Evolutionary conservation across 2,888 invertebrate species (phyloP), one percentile per base, ranked within the genome.

Genomic region (Sphaeridia pumilis): DNA sequence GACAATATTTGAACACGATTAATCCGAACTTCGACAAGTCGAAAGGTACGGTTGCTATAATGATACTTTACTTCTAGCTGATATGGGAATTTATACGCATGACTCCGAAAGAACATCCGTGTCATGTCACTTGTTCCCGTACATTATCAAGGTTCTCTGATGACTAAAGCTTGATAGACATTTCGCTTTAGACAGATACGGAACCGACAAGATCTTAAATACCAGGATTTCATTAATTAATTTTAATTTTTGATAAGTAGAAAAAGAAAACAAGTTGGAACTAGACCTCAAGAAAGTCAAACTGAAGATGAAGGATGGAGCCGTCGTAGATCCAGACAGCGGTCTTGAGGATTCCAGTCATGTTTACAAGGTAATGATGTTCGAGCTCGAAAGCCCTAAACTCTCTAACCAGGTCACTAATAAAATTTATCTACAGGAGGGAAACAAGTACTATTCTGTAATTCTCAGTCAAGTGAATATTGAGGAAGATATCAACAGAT

Each of bases 321-420:
- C 83, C 1, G 88, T 87, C 1, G 93, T 98, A 1, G 97, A 98
- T 72, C 92, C 94, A 0, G 89, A 87, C 34, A 89, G 88, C 21
- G 82, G 80, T 0, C 69, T 92, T 10, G 83, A 81, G 53, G 79
- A 87, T 64, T 70, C 70, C 2, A 84, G 88, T 0, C 92, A 93
- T 71, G 86, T 94, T 24, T 84, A 83, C 69, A 74, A 75, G 49
- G 70, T 58, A 46, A 20, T n/a, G n/a, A n/a, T 12, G n/a, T 5
- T 50, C 20, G 14, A 41, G 2, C 21, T 20, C 21, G 21, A 21
- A 46, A 17, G 34, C 10, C 21, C 5, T 28, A 27, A 44, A 22
- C n/a, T n/a, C n/a, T n/a, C n/a, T n/a, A n/a, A n/a, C n/a, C n/a
- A n/a, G n/a, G n/a, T n/a, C n/a, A n/a, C 27, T n/a, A n/a, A 24